A percentile compares a stretch with the other conserved stretches of the same genome.
Evolutionary conservation across 2,113 vertebrate genomes (phyloP).

Genomic region (Crotophaga sulcirostris): DNA sequence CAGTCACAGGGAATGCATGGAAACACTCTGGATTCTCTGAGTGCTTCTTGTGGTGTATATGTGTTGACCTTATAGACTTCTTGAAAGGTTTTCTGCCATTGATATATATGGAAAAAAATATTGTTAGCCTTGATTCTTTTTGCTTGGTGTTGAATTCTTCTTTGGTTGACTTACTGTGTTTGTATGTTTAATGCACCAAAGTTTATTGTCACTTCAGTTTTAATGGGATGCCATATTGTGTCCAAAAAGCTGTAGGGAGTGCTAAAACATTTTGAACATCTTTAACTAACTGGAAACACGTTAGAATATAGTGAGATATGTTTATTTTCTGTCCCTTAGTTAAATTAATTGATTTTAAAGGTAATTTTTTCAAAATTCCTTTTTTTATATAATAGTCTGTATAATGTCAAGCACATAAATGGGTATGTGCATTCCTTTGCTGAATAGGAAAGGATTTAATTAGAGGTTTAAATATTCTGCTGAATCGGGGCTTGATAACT

Average conservation of each 20-base stretch:
- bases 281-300: background rate
- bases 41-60: background rate
- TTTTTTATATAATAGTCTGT: background rate
- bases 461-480: slow-evolving; percentile 5
- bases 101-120: background rate
- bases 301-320: background rate
- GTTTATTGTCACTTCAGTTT: background rate
- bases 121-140: background rate
- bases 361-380: background rate
- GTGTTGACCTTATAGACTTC: background rate
- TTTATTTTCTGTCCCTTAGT: background rate
- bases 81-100: background rate
- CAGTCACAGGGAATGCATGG: background rate
- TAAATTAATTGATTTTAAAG: background rate
- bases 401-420: background rate
- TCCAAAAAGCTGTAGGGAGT: background rate
- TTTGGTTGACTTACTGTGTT: background rate
- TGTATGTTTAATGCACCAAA: background rate
- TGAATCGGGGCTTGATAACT: background rate
- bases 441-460: slow-evolving; percentile 1
- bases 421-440: background rate
- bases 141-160: background rate
- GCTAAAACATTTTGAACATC: background rate
- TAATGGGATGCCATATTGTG: background rate
- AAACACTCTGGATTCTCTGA: background rate